A percentile compares a stretch with the other conserved stretches of the same genome.
These are phyloP conservation scores for Nemotelus pantherinus DNA, from an alignment of 2,888 invertebrate genomes.

Conservation along the genomic window DNA sequence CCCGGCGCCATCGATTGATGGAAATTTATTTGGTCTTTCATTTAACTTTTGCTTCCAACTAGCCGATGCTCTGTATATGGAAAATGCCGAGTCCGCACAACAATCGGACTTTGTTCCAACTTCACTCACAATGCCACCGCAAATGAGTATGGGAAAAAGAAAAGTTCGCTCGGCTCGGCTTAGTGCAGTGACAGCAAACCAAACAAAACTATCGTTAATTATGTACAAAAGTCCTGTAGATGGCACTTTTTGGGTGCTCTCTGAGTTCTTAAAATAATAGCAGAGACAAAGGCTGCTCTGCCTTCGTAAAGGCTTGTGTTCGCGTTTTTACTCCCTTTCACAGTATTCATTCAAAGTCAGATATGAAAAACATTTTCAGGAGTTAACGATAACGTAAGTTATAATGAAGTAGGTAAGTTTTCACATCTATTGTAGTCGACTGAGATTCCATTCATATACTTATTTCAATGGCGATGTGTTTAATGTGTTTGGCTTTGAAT, in stretches of 20 bases:
- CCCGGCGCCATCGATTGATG: conserved; percentile 35
- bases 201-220: conserved; percentile 46
- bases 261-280: conserved; percentile 21
- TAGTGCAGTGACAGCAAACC: not conserved
- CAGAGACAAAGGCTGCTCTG: conserved; percentile 27
- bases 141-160: conserved; percentile 31
- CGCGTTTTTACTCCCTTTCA: conserved; percentile 5
- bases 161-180: conserved; percentile 4
- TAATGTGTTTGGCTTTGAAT: too few species aligned
- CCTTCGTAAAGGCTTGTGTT: conserved; percentile 3
- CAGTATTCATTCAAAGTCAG: conserved; percentile 11
- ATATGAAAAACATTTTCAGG: conserved; percentile 35
- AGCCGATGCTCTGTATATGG: not conserved
- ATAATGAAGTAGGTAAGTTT: conserved; percentile 44
- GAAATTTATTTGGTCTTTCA: conserved; percentile 28
- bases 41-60: conserved; percentile 10
- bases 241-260: conserved; percentile 44
- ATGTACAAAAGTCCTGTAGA: conserved; percentile 43
- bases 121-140: conserved; percentile 29
- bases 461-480: not conserved
- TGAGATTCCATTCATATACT: not conserved
- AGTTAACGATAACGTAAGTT: conserved; percentile 33
- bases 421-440: conserved; percentile 38
- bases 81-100: not conserved
- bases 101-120: not conserved